Percentiles rank a stretch among this genome's conserved stretches.
Evolutionary conservation across 2,113 vertebrate genomes (phyloP).

Genomic region (human (Homo sapiens)): DNA sequence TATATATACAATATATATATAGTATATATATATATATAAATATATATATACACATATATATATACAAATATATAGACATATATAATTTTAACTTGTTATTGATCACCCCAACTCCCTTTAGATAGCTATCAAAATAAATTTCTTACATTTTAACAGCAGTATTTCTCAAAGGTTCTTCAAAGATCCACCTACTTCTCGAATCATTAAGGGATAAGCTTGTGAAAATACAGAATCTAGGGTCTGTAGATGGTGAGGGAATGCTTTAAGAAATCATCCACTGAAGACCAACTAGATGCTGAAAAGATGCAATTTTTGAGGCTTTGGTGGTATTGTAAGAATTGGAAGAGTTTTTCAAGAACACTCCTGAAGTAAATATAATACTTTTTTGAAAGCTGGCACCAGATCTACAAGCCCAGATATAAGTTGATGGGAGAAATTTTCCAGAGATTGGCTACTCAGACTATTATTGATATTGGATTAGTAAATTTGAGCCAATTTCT

Average conservation of each 20-base stretch:
- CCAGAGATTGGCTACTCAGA: not conserved
- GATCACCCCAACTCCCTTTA: not conserved
- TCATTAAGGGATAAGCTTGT: not conserved
- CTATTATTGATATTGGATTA: not conserved
- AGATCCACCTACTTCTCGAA: not conserved
- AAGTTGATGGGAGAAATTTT: not conserved
- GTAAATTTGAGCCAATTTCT: not conserved
- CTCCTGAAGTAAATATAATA: not conserved
- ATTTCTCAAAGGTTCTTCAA: not conserved
- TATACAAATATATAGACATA: too few relatives aligned
- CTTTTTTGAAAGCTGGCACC: not conserved
- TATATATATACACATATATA: too few relatives aligned
- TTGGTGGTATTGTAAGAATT: not conserved
- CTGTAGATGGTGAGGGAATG: not conserved
- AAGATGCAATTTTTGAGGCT: not conserved
- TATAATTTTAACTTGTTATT: not conserved
- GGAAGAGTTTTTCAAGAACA: not conserved
- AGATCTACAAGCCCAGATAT: not conserved
- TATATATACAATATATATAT: too few relatives aligned
- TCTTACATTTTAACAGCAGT: not conserved
- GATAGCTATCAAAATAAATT: not conserved
- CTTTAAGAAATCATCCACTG: not conserved
- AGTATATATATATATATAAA: too few relatives aligned
- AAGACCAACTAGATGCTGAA: not conserved
- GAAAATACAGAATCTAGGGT: not conserved